Conservation (phyloP, 2,797 vertebrate species). For the Siniperca undulata region DNA sequence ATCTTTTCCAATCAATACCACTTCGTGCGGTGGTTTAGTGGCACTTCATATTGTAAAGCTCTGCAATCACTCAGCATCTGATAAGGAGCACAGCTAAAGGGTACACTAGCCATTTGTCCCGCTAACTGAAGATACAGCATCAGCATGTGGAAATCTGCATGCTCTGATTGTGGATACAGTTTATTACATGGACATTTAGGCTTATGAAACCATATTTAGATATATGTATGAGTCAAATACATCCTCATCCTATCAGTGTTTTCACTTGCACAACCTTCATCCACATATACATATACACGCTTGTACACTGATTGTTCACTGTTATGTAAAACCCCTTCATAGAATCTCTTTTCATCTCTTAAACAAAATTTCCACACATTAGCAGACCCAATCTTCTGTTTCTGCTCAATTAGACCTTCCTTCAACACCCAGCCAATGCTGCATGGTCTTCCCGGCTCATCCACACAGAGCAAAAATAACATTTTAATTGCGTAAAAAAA, state of each 20-base stretch:
- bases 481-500: slow-evolving; percentile 74
- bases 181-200: background rate
- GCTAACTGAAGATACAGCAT: background rate
- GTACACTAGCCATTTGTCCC: slow-evolving; percentile 29
- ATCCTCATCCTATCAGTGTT: slow-evolving; percentile 22
- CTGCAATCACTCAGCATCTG: slow-evolving; percentile 69
- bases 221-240: slow-evolving; percentile 22
- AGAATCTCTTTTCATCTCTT: slow-evolving; percentile 40
- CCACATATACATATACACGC: background rate
- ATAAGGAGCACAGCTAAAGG: slow-evolving; percentile 42
- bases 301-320: background rate
- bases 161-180: slow-evolving; percentile 2
- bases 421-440: slow-evolving; percentile 7
- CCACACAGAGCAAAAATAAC: slow-evolving; percentile 58
- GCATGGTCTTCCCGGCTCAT: slow-evolving; percentile 48
- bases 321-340: slow-evolving; percentile 54
- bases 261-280: slow-evolving; percentile 19
- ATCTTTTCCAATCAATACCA: slow-evolving; percentile 76
- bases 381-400: slow-evolving; percentile 41
- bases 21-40: slow-evolving; percentile 67
- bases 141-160: slow-evolving; percentile 19
- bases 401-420: slow-evolving; percentile 58
- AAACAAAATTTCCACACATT: slow-evolving; percentile 44
- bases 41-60: slow-evolving; percentile 74
- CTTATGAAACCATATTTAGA: slow-evolving; percentile 23